phyloP scores from a whole-genome alignment of 2,888 invertebrate genomes.

The Mimas tiliae region DNA sequence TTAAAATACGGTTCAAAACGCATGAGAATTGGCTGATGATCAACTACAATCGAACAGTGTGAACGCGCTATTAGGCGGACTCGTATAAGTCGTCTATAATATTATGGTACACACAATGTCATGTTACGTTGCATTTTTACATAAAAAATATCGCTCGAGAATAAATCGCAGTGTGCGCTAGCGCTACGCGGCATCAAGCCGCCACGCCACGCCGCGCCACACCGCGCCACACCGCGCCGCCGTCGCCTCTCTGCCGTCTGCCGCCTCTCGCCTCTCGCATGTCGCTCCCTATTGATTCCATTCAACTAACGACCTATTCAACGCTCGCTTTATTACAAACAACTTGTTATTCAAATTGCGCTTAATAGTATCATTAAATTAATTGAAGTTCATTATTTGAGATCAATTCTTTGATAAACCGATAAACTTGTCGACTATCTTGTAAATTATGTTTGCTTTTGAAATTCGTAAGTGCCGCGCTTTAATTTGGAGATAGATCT shows the following conservation, averaged over 20 bases:
- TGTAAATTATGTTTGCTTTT: slow-evolving; percentile 1
- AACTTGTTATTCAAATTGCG: slow-evolving; percentile 9
- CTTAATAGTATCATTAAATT: slow-evolving; percentile 18
- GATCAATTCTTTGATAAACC: slow-evolving; percentile 14
- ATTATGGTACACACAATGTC: too few species aligned
- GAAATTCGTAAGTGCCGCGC: neutral
- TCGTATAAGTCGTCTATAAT: too few species aligned
- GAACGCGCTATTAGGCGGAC: too few species aligned
- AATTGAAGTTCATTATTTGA: slow-evolving; percentile 3
- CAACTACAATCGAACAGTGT: too few species aligned
- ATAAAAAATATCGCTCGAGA: neutral
- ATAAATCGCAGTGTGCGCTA: neutral
- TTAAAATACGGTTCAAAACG: too few species aligned
- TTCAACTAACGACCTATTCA: slow-evolving; percentile 20
- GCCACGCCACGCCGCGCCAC: neutral
- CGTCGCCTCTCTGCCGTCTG: slow-evolving; percentile 1
- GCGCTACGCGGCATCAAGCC: neutral
- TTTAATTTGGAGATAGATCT: neutral
- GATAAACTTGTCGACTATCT: neutral
- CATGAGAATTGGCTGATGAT: too few species aligned
- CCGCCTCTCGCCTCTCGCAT: neutral
- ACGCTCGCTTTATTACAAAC: slow-evolving; percentile 12
- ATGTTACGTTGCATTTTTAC: neutral
- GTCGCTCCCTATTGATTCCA: slow-evolving; percentile 15
- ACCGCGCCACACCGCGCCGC: neutral